Evolutionary conservation across 2,797 vertebrate genomes (phyloP).

Genomic region (Gymnodraco acuticeps): DNA sequence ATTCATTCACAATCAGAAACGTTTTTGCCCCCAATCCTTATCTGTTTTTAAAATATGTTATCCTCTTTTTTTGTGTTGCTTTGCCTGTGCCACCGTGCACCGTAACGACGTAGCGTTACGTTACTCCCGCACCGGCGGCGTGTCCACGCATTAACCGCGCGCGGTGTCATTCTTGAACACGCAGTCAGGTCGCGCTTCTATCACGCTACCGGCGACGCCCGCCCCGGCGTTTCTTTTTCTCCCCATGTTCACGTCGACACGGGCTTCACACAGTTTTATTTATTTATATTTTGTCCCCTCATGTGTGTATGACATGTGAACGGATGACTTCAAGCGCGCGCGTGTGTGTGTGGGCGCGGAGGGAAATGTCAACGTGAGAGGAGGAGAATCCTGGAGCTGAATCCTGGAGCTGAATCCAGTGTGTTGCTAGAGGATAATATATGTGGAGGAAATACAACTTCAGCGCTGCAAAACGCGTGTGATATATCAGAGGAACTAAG

Average conservation of each 20-base stretch:
- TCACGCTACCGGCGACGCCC: constrained; percentile 77
- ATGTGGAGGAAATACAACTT: constrained; percentile 25
- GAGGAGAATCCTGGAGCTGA: constrained; percentile 32
- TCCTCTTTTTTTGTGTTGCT: no score
- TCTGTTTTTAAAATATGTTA: background rate
- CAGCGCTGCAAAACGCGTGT: constrained; percentile 11
- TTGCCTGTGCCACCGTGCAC: background rate
- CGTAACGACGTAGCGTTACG: constrained; percentile 55
- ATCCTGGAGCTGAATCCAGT: constrained; percentile 21
- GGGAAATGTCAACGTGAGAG: constrained; percentile 65
- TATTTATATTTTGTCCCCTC: constrained; percentile 17
- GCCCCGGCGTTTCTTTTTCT: constrained; percentile 18
- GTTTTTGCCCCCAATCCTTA: background rate
- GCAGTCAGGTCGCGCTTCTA: constrained; percentile 85
- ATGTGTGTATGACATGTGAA: constrained; percentile 39
- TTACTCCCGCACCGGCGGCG: constrained; percentile 56
- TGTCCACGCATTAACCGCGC: constrained; percentile 69
- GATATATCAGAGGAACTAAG: constrained; percentile 18
- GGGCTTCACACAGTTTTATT: constrained; percentile 19
- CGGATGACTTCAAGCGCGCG: constrained; percentile 67
- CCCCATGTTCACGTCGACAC: constrained; percentile 37
- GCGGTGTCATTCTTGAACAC: constrained; percentile 84
- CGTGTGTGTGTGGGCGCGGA: constrained; percentile 73
- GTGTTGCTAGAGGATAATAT: constrained; percentile 23
- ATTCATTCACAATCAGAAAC: background rate